A percentile compares a stretch with the other conserved stretches of the same genome.
Evolutionary conservation across 2,113 vertebrate genomes (phyloP).

Genomic region (Numida meleagris): DNA sequence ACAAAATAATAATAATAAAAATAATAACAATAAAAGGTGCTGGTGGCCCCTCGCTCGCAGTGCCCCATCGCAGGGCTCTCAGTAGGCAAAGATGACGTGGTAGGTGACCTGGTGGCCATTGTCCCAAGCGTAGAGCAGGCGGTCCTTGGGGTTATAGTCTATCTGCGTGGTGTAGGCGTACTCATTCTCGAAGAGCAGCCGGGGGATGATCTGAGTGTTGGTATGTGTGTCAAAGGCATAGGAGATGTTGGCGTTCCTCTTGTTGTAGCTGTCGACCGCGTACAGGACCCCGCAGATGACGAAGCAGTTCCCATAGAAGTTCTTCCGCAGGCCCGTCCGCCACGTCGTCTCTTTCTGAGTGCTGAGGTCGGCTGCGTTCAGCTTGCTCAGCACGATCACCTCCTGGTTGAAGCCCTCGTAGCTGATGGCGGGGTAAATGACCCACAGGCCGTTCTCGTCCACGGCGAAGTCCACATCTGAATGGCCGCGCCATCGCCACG

Average conservation of each 20-base stretch:
- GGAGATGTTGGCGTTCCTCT: conserved; percentile 89
- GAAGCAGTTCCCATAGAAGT: conserved; percentile 94
- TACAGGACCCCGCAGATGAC: conserved; percentile 97
- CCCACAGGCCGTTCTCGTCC: conserved; percentile 96
- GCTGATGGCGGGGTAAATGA: conserved; percentile 92
- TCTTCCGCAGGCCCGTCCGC: conserved; percentile 90
- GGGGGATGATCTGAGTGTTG: conserved; percentile 93
- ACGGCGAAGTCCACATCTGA: conserved; percentile 91
- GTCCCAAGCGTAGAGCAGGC: conserved; percentile 95
- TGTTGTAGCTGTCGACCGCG: conserved; percentile 91
- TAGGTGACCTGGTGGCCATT: conserved; percentile 98
- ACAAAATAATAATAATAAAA: conserved; percentile 80
- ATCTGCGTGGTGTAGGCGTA: conserved; percentile 94
- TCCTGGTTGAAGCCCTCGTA: conserved; percentile 93
- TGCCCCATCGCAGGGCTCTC: conserved; percentile 54
- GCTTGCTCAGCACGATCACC: conserved; percentile 91
- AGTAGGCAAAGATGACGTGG: conserved; percentile 91
- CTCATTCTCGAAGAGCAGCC: conserved; percentile 93
- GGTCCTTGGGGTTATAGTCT: conserved; percentile 97
- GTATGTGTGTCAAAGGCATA: conserved; percentile 98
- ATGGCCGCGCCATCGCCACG: conserved; percentile 90
- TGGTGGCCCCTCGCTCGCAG: conserved; percentile 62
- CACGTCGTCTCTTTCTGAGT: conserved; percentile 93
- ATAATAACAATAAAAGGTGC: conserved; percentile 74
- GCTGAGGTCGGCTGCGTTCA: conserved; percentile 90